These are phyloP conservation scores for Merodon equestris DNA, from an alignment of 2,888 invertebrate genomes.

Conservation along the genomic window DNA sequence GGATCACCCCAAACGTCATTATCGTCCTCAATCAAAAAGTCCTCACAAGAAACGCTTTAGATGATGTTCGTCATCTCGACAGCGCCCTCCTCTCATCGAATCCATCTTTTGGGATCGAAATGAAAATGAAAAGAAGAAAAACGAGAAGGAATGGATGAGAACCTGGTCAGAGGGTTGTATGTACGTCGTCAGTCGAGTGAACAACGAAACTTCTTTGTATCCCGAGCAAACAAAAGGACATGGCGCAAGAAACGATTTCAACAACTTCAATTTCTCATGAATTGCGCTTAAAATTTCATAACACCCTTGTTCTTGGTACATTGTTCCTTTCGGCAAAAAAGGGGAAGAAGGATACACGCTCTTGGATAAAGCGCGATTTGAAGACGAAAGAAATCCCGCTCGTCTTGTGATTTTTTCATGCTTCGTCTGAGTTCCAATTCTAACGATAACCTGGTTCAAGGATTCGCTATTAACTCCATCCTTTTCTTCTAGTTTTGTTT, in stretches of 20 bases:
- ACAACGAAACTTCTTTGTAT: slow-evolving; percentile 31
- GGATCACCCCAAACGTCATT: slow-evolving; percentile 25
- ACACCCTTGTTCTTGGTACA: slow-evolving; percentile 22
- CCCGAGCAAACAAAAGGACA: slow-evolving; percentile 28
- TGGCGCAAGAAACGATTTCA: background rate
- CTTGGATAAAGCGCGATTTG: background rate
- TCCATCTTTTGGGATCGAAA: too few species aligned
- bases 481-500: background rate
- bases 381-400: background rate
- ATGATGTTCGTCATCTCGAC: background rate
- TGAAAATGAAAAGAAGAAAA: too few species aligned
- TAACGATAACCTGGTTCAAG: slow-evolving; percentile 51
- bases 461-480: slow-evolving; percentile 24
- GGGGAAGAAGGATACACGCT: background rate
- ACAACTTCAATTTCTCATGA: slow-evolving; percentile 53
- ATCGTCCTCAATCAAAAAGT: slow-evolving; percentile 41
- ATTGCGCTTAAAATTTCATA: slow-evolving; percentile 57
- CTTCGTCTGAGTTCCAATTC: slow-evolving; percentile 48
- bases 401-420: slow-evolving; percentile 19
- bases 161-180: background rate
- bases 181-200: slow-evolving; percentile 6
- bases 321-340: background rate
- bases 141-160: too few species aligned
- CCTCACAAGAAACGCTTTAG: slow-evolving; percentile 11
- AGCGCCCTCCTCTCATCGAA: too few species aligned